phyloP scores from a whole-genome alignment of 2,888 invertebrate species.

The Mimumesa dahlbomi region DNA sequence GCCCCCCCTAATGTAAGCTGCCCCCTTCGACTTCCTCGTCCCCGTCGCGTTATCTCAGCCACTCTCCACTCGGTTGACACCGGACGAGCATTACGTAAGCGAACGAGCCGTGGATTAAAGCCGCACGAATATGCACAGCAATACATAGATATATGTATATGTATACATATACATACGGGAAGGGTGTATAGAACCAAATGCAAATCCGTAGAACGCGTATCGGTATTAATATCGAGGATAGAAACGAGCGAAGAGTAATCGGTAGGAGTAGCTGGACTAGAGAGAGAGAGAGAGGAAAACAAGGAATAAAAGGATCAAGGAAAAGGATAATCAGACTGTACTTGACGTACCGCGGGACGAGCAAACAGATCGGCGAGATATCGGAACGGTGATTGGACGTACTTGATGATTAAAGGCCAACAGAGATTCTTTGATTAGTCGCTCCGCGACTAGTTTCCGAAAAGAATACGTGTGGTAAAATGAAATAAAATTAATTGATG shows the following conservation, averaged over 20 bases:
- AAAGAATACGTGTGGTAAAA: too few species aligned
- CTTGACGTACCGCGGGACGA: conserved; percentile 58
- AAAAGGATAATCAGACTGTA: conserved; percentile 45
- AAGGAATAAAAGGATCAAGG: conserved; percentile 32
- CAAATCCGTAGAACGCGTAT: conserved; percentile 48
- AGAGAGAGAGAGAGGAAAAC: conserved; percentile 24
- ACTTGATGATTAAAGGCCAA: conserved; percentile 10
- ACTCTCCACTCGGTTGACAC: conserved; percentile 28
- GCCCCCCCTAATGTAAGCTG: conserved; percentile 1
- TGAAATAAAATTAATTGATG: too few species aligned
- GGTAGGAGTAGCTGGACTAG: conserved; percentile 16
- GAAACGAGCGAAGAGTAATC: conserved; percentile 8
- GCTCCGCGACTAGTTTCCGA: neutral
- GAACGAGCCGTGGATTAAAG: conserved; percentile 30
- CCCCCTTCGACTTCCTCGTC: conserved; percentile 20
- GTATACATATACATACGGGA: neutral
- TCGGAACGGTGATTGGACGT: conserved; percentile 41
- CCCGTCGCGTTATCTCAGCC: conserved; percentile 34
- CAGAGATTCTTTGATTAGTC: neutral
- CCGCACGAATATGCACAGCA: neutral
- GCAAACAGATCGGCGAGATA: conserved; percentile 62
- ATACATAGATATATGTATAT: neutral
- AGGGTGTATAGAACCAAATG: conserved; percentile 24
- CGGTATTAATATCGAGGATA: conserved; percentile 58
- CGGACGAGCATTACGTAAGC: conserved; percentile 42